A percentile compares a stretch with the other conserved stretches of the same genome.
phyloP scores from a whole-genome alignment of 2,888 invertebrate species.

The Microctonus brassicae region DNA sequence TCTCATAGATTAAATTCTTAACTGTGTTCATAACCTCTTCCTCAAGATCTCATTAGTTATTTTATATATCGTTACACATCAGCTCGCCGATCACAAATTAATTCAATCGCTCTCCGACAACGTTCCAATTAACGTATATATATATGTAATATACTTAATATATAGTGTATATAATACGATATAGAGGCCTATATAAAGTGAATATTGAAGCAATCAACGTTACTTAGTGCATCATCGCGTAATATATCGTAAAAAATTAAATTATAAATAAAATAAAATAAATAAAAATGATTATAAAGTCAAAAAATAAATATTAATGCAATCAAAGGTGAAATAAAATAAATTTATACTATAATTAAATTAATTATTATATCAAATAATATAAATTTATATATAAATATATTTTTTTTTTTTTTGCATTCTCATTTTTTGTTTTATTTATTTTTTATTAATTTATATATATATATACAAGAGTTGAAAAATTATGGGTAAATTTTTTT shows the following conservation, averaged over 20 bases:
- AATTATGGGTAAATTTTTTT: too few relatives aligned
- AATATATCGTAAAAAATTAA: neutral
- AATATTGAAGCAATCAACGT: neutral
- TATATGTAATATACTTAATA: neutral
- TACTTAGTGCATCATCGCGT: neutral
- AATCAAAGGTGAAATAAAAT: neutral
- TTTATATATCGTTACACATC: slow-evolving; percentile 38
- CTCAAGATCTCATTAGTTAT: slow-evolving; percentile 21
- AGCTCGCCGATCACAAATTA: slow-evolving; percentile 61
- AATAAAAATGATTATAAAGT: neutral
- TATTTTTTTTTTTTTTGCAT: neutral
- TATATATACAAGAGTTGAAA: too few relatives aligned
- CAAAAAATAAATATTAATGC: too few relatives aligned
- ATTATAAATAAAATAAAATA: neutral
- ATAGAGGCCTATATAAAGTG: slow-evolving; percentile 48
- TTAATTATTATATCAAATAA: slow-evolving; percentile 22
- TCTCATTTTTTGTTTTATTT: neutral
- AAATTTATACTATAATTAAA: neutral
- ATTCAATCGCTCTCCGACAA: slow-evolving; percentile 57
- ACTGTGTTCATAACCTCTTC: slow-evolving; percentile 9
- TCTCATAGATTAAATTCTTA: slow-evolving; percentile 40
- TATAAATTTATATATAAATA: neutral
- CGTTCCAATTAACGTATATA: slow-evolving; percentile 63
- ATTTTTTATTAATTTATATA: too few relatives aligned
- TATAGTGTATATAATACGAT: neutral